phyloP scores from a whole-genome alignment of 2,888 invertebrate genomes.

The Mimumesa dahlbomi region DNA sequence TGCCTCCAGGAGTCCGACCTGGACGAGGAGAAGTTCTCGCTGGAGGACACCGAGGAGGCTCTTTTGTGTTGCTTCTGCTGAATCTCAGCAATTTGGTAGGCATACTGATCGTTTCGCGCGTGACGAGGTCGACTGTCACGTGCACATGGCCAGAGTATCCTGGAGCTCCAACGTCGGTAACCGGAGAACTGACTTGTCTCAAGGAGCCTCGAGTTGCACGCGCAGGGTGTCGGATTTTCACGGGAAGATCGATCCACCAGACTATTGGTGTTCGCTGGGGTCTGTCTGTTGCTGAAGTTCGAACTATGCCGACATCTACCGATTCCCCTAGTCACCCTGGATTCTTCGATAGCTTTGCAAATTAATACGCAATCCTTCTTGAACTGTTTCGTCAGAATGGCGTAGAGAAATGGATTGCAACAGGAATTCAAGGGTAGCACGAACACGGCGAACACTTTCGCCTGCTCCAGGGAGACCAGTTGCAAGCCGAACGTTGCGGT shows the following conservation, averaged over 20 bases:
- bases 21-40: slow-evolving; percentile 91
- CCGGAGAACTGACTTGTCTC: slow-evolving; percentile 72
- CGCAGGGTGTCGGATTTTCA: slow-evolving; percentile 84
- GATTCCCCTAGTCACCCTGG: slow-evolving; percentile 92
- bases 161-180: slow-evolving; percentile 66
- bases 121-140: slow-evolving; percentile 79
- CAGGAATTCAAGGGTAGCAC: slow-evolving; percentile 97
- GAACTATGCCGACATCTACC: slow-evolving; percentile 92
- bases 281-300: slow-evolving; percentile 93
- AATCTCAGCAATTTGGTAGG: slow-evolving; percentile 88
- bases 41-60: slow-evolving; percentile 92
- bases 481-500: slow-evolving; percentile 96
- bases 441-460: slow-evolving; percentile 97
- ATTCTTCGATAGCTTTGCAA: slow-evolving; percentile 97
- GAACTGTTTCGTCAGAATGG: slow-evolving; percentile 98
- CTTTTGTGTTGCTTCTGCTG: slow-evolving; percentile 89
- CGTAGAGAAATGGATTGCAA: slow-evolving; percentile 98
- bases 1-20: slow-evolving; percentile 92
- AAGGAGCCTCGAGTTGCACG: slow-evolving; percentile 83
- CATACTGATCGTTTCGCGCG: slow-evolving; percentile 84
- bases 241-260: slow-evolving; percentile 90
- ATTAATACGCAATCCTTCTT: slow-evolving; percentile 98
- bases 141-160: slow-evolving; percentile 80
- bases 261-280: slow-evolving; percentile 93
- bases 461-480: slow-evolving; percentile 95